Conservation (phyloP, 2,888 invertebrate species). For the Pycnomerus fuliginosus region DNA sequence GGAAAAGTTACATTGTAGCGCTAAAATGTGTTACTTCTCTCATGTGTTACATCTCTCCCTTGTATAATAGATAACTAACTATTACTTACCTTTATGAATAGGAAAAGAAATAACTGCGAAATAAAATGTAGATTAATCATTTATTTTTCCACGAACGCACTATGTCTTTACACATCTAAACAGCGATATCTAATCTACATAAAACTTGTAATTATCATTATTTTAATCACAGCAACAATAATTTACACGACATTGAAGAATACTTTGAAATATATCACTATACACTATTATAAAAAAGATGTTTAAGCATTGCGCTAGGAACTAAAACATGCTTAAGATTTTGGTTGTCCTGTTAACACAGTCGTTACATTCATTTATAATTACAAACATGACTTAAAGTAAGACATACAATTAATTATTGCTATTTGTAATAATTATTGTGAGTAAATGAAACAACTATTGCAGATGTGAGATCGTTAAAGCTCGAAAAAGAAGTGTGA, state of each 20-base stretch:
- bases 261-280: constrained; percentile 36
- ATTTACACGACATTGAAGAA: constrained; percentile 49
- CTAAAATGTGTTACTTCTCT: too few species aligned
- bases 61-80: too few species aligned
- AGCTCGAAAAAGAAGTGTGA: too few species aligned
- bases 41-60: too few species aligned
- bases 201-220: constrained; percentile 40
- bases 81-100: too few species aligned
- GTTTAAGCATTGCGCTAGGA: constrained; percentile 32
- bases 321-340: constrained; percentile 28
- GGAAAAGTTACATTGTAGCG: too few species aligned
- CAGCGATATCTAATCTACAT: constrained; percentile 47
- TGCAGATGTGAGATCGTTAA: too few species aligned
- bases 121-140: constrained; percentile 26
- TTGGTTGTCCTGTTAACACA: constrained; percentile 17
- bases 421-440: constrained; percentile 26
- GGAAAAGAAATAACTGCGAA: too few species aligned
- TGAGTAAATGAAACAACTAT: constrained; percentile 5
- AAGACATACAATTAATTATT: constrained; percentile 35
- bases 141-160: constrained; percentile 49
- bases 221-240: constrained; percentile 54
- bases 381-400: constrained; percentile 30
- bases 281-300: constrained; percentile 34
- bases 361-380: constrained; percentile 24
- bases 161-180: constrained; percentile 51